Evolutionary conservation across 2,113 vertebrate genomes (phyloP).

Genomic region (Egretta garzetta): DNA sequence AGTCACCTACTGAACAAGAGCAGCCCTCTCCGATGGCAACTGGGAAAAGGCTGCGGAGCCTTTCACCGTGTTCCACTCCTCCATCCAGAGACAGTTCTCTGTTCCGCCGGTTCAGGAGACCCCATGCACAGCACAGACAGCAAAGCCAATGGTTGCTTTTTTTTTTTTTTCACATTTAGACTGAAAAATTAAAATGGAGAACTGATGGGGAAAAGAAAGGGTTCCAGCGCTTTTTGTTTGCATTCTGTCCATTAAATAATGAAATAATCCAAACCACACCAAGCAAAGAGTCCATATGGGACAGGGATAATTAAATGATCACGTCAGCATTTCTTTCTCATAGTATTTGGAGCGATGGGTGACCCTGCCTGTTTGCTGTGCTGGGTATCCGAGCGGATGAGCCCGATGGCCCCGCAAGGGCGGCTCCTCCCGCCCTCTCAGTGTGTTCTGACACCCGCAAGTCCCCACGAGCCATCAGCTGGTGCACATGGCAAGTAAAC

Average conservation of each 20-base stretch:
- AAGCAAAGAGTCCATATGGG: background rate
- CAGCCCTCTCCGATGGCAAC: no score
- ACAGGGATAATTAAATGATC: background rate
- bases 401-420: fast-evolving
- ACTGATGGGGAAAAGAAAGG: background rate
- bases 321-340: background rate
- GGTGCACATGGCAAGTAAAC: background rate
- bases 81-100: background rate
- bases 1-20: no score
- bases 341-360: fast-evolving
- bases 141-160: no score
- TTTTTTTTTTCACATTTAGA: fast-evolving
- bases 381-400: fast-evolving
- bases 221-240: background rate
- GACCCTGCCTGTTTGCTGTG: background rate
- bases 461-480: background rate
- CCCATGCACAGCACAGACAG: background rate
- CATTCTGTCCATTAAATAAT: background rate
- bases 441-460: no score
- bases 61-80: no score
- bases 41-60: no score
- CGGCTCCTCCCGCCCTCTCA: background rate
- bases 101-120: background rate
- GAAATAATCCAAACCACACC: background rate
- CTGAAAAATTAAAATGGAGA: background rate